Evolutionary conservation across 2,113 vertebrate genomes (phyloP), one percentile per base, ranked within the genome.

Genomic region (Phocoena sinus): DNA sequence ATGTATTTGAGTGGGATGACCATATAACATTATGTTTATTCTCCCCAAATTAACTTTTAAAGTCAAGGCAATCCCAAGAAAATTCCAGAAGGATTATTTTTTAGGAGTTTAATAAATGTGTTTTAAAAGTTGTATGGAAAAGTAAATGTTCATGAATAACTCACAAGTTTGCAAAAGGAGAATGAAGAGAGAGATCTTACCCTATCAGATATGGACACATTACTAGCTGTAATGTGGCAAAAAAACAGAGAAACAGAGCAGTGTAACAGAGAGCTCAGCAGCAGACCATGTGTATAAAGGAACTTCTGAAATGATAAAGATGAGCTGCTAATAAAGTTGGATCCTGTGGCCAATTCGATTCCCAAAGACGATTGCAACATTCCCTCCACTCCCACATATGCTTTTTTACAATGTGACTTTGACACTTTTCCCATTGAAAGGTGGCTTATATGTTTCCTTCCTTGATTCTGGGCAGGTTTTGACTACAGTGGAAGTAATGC

Each of bases 271-370:
- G 26, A 36, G 23, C 74, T 87, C 74, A 23, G 23, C 0, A 3
- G 31, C 20, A 86, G 73, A 68, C 47, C 4, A 21, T 9, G 15
- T 53, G 21, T 53, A 60, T 18, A 50, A 65, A 85, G 56, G 67
- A 93, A 97, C 58, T 87, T 94, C 70, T 87, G 23, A 50, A 90
- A 68, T 23, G 25, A 79, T 84, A 70, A 86, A 82, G 68, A 81
- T 56, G 71, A 83, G 14, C 67, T 56, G 44, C 38, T 86, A 36
- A 92, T 74, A 63, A 81, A 82, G 65, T 74, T 50, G 41, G 44
- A 44, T 82, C 79, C 50, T 58, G 14, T 26, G 56, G 67, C n/a
- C 47, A 8, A 44, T 36, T 90, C 26, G 87, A 4, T 82, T 92
- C 86, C 67, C 50, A 41, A 63, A 89, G 67, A 86, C 20, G 62